A percentile compares a stretch with the other conserved stretches of the same genome.
These are phyloP conservation scores for Laothoe populi DNA, from an alignment of 2,888 invertebrate species.

Conservation along the genomic window DNA sequence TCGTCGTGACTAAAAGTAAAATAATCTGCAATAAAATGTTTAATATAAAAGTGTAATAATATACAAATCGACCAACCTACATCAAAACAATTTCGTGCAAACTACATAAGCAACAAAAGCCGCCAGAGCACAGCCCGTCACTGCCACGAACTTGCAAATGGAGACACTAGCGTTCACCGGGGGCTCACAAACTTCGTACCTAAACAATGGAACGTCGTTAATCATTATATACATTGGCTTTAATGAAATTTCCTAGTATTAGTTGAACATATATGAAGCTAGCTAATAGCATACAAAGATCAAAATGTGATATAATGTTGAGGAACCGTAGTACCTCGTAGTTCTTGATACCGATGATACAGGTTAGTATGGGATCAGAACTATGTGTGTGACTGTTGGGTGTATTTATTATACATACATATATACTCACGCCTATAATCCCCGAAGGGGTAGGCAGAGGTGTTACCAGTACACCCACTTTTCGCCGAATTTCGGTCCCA, in stretches of 20 bases:
- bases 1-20: no score
- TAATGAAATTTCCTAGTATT: constrained; percentile 6
- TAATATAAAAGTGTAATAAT: no score
- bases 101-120: not conserved
- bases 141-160: constrained; percentile 30
- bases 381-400: no score
- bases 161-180: constrained; percentile 27
- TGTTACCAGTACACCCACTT: no score
- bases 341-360: no score
- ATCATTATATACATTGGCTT: constrained; percentile 11
- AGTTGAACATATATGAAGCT: not conserved
- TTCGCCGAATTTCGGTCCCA: no score
- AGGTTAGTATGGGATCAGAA: no score
- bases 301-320: not conserved
- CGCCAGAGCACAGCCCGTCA: constrained; percentile 34
- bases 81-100: constrained; percentile 18
- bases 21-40: no score
- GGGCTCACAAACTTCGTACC: constrained; percentile 36
- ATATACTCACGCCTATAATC: no score
- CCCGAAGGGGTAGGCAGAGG: no score
- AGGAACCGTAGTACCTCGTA: not conserved
- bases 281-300: not conserved
- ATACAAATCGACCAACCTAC: no score
- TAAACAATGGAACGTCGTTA: constrained; percentile 30
- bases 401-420: no score